A percentile compares a stretch with the other conserved stretches of the same genome.
These are phyloP conservation scores for Microplitis mediator DNA, from an alignment of 1,140 invertebrate species.

Conservation along the genomic window DNA sequence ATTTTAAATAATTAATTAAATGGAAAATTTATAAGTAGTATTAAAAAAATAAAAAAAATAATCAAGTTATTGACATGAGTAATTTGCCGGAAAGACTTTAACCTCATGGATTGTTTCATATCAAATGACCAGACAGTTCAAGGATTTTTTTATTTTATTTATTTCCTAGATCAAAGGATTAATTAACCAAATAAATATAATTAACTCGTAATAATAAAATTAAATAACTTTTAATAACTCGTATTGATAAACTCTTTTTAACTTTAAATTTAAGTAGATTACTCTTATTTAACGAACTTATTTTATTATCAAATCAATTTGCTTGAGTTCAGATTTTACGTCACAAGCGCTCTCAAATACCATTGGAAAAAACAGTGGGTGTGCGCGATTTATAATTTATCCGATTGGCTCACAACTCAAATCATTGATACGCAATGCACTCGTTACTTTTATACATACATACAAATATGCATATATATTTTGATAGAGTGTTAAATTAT, in stretches of 20 bases:
- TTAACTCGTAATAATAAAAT: not conserved
- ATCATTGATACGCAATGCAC: not conserved
- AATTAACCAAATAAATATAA: not conserved
- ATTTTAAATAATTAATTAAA: not conserved
- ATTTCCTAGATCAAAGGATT: no score
- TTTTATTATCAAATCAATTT: no score
- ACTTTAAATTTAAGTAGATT: no score
- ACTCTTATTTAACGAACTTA: no score
- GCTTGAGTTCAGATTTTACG: not conserved
- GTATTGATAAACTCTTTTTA: no score
- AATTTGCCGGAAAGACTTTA: not conserved
- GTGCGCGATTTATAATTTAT: not conserved
- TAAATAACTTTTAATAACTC: not conserved
- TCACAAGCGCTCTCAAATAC: not conserved
- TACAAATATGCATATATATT: not conserved
- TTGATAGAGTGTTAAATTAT: not conserved
- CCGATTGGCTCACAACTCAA: slow-evolving; percentile 12
- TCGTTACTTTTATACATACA: not conserved
- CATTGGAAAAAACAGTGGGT: slow-evolving; percentile 19
- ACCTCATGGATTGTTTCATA: not conserved
- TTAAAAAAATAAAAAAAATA: not conserved
- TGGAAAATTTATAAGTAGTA: no score
- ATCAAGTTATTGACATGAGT: not conserved
- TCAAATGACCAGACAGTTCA: not conserved
- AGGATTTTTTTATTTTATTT: not conserved